These are phyloP conservation scores for Cnemophilus loriae DNA, from an alignment of 2,113 vertebrate species.

Conservation along the genomic window DNA sequence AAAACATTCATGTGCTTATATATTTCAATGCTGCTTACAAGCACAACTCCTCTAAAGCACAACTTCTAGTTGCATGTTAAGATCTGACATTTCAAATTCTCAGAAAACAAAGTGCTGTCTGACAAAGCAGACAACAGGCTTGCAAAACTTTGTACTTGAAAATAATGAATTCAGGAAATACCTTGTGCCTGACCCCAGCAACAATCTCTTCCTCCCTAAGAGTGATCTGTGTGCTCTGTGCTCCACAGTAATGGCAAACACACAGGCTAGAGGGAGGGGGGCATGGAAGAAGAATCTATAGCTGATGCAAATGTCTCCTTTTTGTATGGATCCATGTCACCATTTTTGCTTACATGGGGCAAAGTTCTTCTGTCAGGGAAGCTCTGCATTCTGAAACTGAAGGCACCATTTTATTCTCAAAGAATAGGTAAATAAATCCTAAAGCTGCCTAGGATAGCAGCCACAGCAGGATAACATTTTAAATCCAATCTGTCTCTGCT, in stretches of 20 bases:
- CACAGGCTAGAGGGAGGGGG: neutral
- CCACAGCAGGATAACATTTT: neutral
- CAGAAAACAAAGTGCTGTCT: neutral
- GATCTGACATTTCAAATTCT: neutral
- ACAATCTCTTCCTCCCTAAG: neutral
- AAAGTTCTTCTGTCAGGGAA: neutral
- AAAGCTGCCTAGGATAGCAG: neutral
- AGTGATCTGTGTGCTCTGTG: neutral
- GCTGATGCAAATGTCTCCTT: neutral
- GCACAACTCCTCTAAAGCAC: neutral
- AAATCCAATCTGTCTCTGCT: neutral
- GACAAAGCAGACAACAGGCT: neutral
- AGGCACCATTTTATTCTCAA: neutral
- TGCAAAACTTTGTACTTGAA: conserved; percentile 26
- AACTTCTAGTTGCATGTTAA: neutral
- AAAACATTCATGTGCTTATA: neutral
- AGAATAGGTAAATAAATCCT: neutral
- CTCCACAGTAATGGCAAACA: neutral
- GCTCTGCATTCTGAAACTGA: neutral
- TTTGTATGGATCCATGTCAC: neutral
- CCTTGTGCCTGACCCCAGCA: conserved; percentile 23
- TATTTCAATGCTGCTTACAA: neutral
- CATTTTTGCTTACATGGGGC: neutral
- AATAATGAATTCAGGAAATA: conserved; percentile 56
- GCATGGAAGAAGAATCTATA: neutral